phyloP scores from a whole-genome alignment of 2,797 vertebrate species.

The Pseudotriccus pelzelni region DNA sequence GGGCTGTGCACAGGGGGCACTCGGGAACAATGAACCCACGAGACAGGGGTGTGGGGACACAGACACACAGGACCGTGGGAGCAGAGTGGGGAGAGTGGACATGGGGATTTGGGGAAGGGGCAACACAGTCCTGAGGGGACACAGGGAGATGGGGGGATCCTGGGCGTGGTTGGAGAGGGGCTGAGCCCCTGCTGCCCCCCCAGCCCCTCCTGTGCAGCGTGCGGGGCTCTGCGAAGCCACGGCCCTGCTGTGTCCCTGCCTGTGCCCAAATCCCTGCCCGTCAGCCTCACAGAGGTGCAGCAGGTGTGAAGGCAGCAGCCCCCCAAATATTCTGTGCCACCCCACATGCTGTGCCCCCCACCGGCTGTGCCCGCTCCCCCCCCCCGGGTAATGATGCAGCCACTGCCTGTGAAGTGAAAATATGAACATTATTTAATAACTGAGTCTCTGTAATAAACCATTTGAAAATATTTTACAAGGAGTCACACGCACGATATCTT shows the following conservation, averaged over 20 bases:
- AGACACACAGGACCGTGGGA: no score
- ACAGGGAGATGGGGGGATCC: background rate
- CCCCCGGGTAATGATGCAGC: conserved; percentile 33
- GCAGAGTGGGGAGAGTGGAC: background rate
- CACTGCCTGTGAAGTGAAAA: conserved; percentile 94
- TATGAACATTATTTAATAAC: conserved; percentile 99
- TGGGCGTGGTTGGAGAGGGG: no score
- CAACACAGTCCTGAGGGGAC: no score
- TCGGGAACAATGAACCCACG: accelerated
- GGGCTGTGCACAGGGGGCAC: background rate
- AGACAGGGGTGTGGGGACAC: background rate
- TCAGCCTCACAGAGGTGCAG: background rate
- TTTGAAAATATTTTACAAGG: conserved; percentile 99
- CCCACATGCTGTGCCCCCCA: background rate
- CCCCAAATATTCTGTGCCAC: accelerated
- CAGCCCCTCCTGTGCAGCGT: background rate
- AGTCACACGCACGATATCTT: conserved; percentile 99
- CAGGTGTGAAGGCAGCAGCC: background rate
- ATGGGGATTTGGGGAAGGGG: background rate
- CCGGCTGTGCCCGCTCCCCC: background rate
- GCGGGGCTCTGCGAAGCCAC: background rate
- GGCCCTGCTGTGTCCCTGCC: background rate
- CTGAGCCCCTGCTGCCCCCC: background rate
- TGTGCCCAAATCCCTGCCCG: background rate
- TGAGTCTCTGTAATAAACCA: conserved; percentile 99